Conservation (phyloP, 1,140 invertebrate species). For the Drosophila gunungcola region DNA sequence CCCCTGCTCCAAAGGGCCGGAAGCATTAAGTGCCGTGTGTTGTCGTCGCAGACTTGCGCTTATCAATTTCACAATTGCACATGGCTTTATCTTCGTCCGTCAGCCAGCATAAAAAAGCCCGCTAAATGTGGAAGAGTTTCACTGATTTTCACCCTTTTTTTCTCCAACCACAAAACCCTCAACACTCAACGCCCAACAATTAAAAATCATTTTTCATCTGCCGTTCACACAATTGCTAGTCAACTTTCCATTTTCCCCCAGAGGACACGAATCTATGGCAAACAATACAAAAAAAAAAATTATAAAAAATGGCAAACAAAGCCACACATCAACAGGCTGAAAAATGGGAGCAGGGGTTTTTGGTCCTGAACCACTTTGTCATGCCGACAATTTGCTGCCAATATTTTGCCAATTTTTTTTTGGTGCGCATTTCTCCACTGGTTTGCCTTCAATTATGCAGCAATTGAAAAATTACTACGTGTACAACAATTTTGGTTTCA, state of each 20-base stretch:
- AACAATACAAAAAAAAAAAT: constrained; percentile 1
- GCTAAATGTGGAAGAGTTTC: constrained; percentile 22
- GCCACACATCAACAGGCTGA: constrained; percentile 78
- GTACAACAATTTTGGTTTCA: constrained; percentile 63
- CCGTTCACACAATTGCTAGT: constrained; percentile 60
- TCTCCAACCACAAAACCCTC: constrained; percentile 50
- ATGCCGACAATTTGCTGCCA: constrained; percentile 75
- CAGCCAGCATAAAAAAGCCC: constrained; percentile 36
- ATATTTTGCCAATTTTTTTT: constrained; percentile 66
- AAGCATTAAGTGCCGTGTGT: constrained; percentile 47
- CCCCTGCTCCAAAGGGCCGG: constrained; percentile 16
- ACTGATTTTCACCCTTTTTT: constrained; percentile 9
- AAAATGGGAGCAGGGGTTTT: constrained; percentile 12
- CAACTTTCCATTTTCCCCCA: constrained; percentile 48
- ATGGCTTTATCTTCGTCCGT: constrained; percentile 36
- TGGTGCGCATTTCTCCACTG: constrained; percentile 1
- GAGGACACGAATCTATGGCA: constrained; percentile 26
- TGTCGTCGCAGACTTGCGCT: constrained; percentile 25
- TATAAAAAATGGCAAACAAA: constrained; percentile 25
- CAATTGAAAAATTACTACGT: constrained; percentile 84
- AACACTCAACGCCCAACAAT: constrained; percentile 64
- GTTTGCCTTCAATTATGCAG: constrained; percentile 78
- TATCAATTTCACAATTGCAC: constrained; percentile 61
- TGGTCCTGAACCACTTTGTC: constrained; percentile 30
- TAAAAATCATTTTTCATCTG: constrained; percentile 66